Percentiles rank a stretch among this genome's conserved stretches.
Evolutionary conservation across 2,888 invertebrate genomes (phyloP).

Genomic region (Hofmannophila pseudospretella): DNA sequence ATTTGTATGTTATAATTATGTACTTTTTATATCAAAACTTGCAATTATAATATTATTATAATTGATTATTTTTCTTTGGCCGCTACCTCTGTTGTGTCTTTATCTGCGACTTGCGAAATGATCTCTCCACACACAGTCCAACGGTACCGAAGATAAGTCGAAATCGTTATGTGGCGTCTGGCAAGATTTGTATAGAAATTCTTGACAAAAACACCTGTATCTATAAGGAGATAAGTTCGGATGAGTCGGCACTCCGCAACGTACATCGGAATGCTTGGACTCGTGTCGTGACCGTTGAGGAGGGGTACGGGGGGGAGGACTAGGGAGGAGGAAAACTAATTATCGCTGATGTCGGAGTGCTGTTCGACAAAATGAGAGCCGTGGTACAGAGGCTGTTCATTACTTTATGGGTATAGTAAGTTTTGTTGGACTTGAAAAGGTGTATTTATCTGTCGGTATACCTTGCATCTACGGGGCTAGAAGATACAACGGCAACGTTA

Average conservation of each 20-base stretch:
- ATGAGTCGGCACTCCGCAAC: constrained; percentile 47
- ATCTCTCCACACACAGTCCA: background rate
- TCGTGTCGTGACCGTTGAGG: constrained; percentile 51
- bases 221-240: constrained; percentile 42
- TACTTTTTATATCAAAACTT: no score
- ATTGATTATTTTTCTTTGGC: no score
- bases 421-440: background rate
- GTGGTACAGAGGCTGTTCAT: constrained; percentile 4
- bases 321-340: constrained; percentile 50
- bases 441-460: background rate
- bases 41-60: no score
- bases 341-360: constrained; percentile 38
- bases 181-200: constrained; percentile 47
- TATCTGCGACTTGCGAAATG: background rate
- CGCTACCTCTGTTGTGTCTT: no score
- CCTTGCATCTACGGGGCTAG: no score
- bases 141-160: background rate
- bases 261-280: constrained; percentile 44
- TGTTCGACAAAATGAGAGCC: constrained; percentile 18
- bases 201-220: constrained; percentile 53
- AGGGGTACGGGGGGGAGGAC: constrained; percentile 14
- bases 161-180: constrained; percentile 18
- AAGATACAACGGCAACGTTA: no score
- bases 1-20: no score
- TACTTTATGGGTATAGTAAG: background rate